Conservation (phyloP, 2,797 vertebrate species). For the Acomys russatus region DNA sequence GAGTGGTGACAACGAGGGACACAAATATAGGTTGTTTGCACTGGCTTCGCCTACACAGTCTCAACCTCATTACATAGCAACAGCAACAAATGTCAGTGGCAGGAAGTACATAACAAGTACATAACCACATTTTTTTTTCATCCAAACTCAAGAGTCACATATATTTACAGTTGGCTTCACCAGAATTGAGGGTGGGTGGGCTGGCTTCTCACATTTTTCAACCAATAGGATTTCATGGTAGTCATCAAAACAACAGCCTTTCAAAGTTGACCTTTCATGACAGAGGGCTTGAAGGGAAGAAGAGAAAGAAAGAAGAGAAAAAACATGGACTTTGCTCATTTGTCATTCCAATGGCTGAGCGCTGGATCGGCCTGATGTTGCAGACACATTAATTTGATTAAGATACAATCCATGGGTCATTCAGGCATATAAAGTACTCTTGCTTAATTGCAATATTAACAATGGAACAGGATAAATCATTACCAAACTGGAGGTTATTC, state of each 20-base stretch:
- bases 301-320: neutral
- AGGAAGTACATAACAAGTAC: constrained; percentile 82
- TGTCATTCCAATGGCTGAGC: constrained; percentile 39
- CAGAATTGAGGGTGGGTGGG: constrained; percentile 26
- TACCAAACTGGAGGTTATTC: constrained; percentile 52
- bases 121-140: constrained; percentile 82
- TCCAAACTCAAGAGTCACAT: constrained; percentile 63
- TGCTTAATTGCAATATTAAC: constrained; percentile 78
- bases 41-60: constrained; percentile 68
- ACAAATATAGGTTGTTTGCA: constrained; percentile 69
- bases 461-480: constrained; percentile 58
- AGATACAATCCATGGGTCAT: constrained; percentile 25
- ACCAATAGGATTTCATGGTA: constrained; percentile 72
- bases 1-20: neutral
- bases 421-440: constrained; percentile 52
- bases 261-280: constrained; percentile 80
- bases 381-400: constrained; percentile 77
- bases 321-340: constrained; percentile 34
- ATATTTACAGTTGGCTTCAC: constrained; percentile 73
- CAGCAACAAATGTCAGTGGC: constrained; percentile 77
- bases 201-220: constrained; percentile 65
- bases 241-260: constrained; percentile 77
- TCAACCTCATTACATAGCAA: constrained; percentile 80
- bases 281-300: constrained; percentile 57
- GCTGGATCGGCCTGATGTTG: constrained; percentile 68